phyloP scores from a whole-genome alignment of 2,113 vertebrate species.

The cat (Felis catus) region DNA sequence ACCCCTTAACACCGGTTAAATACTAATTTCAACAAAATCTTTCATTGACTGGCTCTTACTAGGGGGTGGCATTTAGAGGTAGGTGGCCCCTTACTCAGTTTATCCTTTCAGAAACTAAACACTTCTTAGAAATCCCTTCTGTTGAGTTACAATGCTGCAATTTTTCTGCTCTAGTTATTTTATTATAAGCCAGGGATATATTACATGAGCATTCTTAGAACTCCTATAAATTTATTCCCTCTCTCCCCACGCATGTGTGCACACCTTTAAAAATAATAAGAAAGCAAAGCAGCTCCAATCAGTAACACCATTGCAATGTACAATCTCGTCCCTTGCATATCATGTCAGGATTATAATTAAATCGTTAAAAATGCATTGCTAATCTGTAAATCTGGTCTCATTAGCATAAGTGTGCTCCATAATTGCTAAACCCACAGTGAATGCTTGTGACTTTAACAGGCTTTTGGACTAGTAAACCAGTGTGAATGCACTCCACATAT shows the following conservation, averaged over 20 bases:
- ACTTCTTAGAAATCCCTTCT: slow-evolving; percentile 46
- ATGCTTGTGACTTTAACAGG: slow-evolving; percentile 52
- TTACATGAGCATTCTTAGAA: slow-evolving; percentile 79
- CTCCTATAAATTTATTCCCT: slow-evolving; percentile 74
- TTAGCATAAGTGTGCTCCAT: slow-evolving; percentile 83
- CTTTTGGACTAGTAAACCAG: slow-evolving; percentile 46
- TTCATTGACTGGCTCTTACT: slow-evolving; percentile 40
- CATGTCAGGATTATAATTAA: slow-evolving; percentile 82
- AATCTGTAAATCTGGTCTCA: slow-evolving; percentile 84
- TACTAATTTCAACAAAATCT: slow-evolving; percentile 28
- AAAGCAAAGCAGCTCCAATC: slow-evolving; percentile 63
- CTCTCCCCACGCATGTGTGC: background rate
- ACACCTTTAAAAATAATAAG: slow-evolving; percentile 71
- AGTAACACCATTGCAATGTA: slow-evolving; percentile 75
- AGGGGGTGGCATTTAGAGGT: background rate
- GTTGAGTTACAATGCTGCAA: slow-evolving; percentile 72
- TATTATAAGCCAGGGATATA: slow-evolving; percentile 78
- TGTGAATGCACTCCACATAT: slow-evolving; percentile 24
- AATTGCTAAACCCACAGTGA: slow-evolving; percentile 83
- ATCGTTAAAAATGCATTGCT: slow-evolving; percentile 87
- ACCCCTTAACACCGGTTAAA: slow-evolving; percentile 30
- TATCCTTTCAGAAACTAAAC: slow-evolving; percentile 46
- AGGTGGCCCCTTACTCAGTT: slow-evolving; percentile 46
- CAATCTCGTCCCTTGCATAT: slow-evolving; percentile 82
- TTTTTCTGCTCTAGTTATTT: slow-evolving; percentile 80